These are phyloP conservation scores for Emmelina monodactyla DNA, from an alignment of 2,888 invertebrate genomes.

Conservation along the genomic window DNA sequence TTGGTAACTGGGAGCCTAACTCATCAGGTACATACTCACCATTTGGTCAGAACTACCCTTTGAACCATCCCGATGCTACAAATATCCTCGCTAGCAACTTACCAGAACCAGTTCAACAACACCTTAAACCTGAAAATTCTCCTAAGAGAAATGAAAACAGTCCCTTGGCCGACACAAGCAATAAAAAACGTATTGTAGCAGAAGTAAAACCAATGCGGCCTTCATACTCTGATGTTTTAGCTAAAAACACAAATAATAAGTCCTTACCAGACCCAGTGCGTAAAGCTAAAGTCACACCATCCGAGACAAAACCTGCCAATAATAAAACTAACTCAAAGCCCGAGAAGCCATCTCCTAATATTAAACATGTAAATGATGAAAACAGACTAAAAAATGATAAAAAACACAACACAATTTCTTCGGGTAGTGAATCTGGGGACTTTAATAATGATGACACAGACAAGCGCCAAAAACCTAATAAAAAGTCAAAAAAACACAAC, in stretches of 20 bases:
- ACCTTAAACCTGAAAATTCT: conserved; percentile 36
- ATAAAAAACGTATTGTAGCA: conserved; percentile 77
- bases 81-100: conserved; percentile 36
- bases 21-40: conserved; percentile 78
- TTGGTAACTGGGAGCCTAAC: conserved; percentile 77
- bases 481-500: conserved; percentile 48
- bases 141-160: conserved; percentile 52
- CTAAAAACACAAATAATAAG: conserved; percentile 70
- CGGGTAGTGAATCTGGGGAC: conserved; percentile 60
- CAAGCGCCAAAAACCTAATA: conserved; percentile 41
- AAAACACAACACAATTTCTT: conserved; percentile 45
- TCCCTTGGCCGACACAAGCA: conserved; percentile 60
- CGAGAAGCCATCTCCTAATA: conserved; percentile 34
- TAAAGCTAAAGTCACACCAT: conserved; percentile 48
- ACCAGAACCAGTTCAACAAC: conserved; percentile 29
- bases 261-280: conserved; percentile 46
- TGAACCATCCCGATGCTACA: conserved; percentile 56
- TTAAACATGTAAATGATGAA: conserved; percentile 35
- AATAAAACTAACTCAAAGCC: conserved; percentile 43
- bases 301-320: conserved; percentile 40
- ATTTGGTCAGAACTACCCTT: conserved; percentile 69
- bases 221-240: conserved; percentile 83
- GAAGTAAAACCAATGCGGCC: conserved; percentile 89
- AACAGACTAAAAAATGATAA: conserved; percentile 44
- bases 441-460: conserved; percentile 47